These are phyloP conservation scores for Polyommatus iphigenia DNA, from an alignment of 2,888 invertebrate species.

Conservation along the genomic window DNA sequence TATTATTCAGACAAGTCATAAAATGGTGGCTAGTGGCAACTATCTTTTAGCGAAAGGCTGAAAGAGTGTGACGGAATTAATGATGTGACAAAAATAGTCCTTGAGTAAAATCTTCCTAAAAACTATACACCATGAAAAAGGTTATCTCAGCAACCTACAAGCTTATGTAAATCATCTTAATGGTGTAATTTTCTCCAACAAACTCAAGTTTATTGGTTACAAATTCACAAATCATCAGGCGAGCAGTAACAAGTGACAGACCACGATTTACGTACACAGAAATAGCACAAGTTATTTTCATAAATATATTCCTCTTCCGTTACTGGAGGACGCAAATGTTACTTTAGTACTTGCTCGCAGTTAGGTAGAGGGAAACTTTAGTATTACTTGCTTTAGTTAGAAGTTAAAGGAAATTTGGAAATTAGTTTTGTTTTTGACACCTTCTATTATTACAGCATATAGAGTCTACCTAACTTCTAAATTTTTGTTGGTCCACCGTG, in stretches of 20 bases:
- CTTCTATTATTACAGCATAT: no score
- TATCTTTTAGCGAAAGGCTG: no score
- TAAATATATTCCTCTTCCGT: slow-evolving; percentile 24
- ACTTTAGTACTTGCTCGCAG: not conserved
- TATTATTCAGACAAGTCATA: no score
- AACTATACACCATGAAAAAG: no score
- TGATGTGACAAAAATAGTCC: no score
- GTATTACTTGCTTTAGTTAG: not conserved
- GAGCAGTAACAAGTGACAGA: slow-evolving; percentile 15
- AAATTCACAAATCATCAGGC: slow-evolving; percentile 17
- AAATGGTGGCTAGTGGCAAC: no score
- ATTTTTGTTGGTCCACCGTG: no score
- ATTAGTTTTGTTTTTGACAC: no score
- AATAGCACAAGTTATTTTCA: slow-evolving; percentile 19
- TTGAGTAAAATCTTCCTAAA: no score
- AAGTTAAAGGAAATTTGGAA: no score
- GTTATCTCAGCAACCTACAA: not conserved
- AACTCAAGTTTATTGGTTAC: slow-evolving; percentile 13
- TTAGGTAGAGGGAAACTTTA: not conserved
- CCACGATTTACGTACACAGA: not conserved
- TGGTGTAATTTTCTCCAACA: not conserved
- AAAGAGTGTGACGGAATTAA: no score
- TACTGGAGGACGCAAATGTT: not conserved
- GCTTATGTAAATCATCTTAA: slow-evolving; percentile 1
- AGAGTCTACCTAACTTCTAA: no score